Evolutionary conservation across 2,797 vertebrate species (phyloP), one percentile per base, ranked within the genome.

Genomic region (Mus caroli): DNA sequence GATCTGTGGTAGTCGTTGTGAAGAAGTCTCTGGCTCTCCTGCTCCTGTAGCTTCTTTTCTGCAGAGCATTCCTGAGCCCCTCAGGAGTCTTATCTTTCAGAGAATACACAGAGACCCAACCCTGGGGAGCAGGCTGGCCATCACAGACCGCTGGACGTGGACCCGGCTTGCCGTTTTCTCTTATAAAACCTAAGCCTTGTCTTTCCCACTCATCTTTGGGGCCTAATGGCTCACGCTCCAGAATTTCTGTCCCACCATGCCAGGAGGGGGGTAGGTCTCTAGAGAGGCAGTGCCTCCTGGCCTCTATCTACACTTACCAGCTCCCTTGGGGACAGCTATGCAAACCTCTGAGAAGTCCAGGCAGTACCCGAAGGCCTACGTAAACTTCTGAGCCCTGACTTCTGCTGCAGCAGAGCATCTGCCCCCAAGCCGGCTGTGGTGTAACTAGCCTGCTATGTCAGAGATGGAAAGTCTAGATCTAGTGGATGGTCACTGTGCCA

Each of bases 371-470:
- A 1, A 56, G 20, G 52, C 83, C 37, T 20, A 13, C 7, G 3
- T 5, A n/a, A 37, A 22, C 50, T 12, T 4, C 1, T 9, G 19
- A 11, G 43, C 43, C 26, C 46, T 62, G 43, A 19, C 26, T 43
- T 11, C 1, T 0, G 34, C 11, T 11, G 40, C 4, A 24, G 31
- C 40, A 20, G 10, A 40, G 43, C 10, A 1, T n/a, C 14, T n/a
- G 0, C 11, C 20, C 8, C 80, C 0, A 0, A n/a, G 31, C 15
- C 0, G 4, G n/a, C 34, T 20, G 54, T n/a, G 6, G 77, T 31
- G 90, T n/a, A n/a, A 93, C 82, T 93, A 76, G 67, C 52, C 62
- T 60, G 83, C 17, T 19, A 15, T 0, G 0, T 78, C 86, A 8
- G 89, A 83, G 62, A n/a, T 0, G 7, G 91, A 31, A 56, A 26